phyloP scores from a whole-genome alignment of 2,797 vertebrate species.

The Alosa sapidissima region DNA sequence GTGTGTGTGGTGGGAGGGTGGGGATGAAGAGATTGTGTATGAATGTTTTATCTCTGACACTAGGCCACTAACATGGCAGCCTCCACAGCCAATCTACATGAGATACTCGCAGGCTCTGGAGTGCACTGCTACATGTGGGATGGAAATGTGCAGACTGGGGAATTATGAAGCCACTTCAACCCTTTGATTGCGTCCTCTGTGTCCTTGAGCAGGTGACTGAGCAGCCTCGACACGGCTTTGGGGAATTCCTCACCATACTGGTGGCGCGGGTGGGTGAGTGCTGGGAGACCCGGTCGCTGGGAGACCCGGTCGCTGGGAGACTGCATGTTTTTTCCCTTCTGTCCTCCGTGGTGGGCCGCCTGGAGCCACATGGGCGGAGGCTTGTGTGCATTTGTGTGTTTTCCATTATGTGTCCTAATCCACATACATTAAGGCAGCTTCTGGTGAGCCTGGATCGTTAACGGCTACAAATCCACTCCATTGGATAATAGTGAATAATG shows the following conservation, averaged over 20 bases:
- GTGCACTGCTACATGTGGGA: not conserved
- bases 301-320: not conserved
- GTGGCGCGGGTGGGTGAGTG: not conserved
- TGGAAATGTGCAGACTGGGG: not conserved
- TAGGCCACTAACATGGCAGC: not conserved
- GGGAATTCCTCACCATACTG: not conserved
- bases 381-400: conserved; percentile 23
- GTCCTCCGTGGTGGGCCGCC: not conserved
- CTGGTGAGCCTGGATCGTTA: conserved; percentile 43
- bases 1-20: not conserved
- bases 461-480: conserved; percentile 38
- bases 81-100: not conserved
- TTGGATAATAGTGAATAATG: conserved; percentile 51
- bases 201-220: conserved; percentile 47
- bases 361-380: not conserved
- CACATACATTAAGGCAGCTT: conserved; percentile 34
- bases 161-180: conserved; percentile 47
- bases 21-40: not conserved
- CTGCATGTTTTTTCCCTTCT: not conserved
- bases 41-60: not conserved
- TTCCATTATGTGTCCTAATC: conserved; percentile 26
- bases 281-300: not conserved
- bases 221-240: not conserved
- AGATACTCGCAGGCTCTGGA: not conserved
- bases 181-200: conserved; percentile 53